Evolutionary conservation across 64 coral and sea anemone genomes (phyloP), one percentile per base, ranked within the genome.

Genomic region (Pachyseris speciosa): DNA sequence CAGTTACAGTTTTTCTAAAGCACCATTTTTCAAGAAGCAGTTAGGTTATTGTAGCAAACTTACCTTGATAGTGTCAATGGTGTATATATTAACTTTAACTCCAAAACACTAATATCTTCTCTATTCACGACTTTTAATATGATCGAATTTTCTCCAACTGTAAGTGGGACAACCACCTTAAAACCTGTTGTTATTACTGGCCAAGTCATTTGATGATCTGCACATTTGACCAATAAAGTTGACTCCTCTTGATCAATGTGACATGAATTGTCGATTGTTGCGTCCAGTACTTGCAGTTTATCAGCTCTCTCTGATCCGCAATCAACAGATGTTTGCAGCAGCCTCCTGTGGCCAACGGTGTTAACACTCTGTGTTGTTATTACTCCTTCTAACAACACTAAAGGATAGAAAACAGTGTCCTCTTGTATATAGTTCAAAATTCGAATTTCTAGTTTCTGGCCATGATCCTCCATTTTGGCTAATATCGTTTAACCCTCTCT

Each of bases 361-460:
- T 65, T 0, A 5, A 19, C 11, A 34, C 50, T 7, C 19, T 24
- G 9, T 27, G 9, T 68, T 22, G 4, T 52, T 37, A 91, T 43
- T 69, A 59, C 30, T 38, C 96, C 93, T 89, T 94, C 78, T 25
- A 98, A 28, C 44, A 98, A 49, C 45, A 98, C 89, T 44, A 94
- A 76, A 61, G 96, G 88, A 58, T 98, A 83, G 36, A 80, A 86
- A 27, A 94, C 71, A 45, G 76, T 84, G 19, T 98, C 88, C 10
- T 73, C 74, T 11, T 87, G 79, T 37, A 19, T 61, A 65, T 96
- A 75, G 48, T 94, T 98, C 42, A 91, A 41, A 53, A 98, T 86
- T 57, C 60, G 44, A 52, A 94, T 94, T 67, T 80, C 59, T 16
- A 29, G 4, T 58, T 50, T 53, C 25, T 66, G 41, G 15, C 8